These are phyloP conservation scores for Tyto alba DNA, from an alignment of 2,113 vertebrate species.

Conservation along the genomic window DNA sequence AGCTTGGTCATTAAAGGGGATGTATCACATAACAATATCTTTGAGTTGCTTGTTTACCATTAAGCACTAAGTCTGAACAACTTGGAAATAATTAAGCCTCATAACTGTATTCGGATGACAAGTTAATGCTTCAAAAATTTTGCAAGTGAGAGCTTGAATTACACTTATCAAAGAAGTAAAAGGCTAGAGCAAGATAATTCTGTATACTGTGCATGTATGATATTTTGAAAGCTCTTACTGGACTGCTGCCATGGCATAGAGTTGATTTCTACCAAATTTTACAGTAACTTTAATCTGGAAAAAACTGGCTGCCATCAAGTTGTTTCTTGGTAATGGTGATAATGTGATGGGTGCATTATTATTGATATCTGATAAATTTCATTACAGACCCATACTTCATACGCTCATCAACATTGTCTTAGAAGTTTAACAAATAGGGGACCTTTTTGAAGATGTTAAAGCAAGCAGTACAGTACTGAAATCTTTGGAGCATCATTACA, in stretches of 20 bases:
- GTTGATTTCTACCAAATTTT: not conserved
- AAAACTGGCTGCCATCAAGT: not conserved
- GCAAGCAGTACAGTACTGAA: not conserved
- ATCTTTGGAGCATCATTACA: not conserved
- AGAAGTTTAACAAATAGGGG: not conserved
- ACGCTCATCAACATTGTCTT: not conserved
- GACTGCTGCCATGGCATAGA: not conserved
- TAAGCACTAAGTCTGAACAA: not conserved
- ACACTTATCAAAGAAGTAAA: not conserved
- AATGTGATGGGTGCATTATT: not conserved
- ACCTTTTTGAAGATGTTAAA: not conserved
- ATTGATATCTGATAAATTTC: not conserved
- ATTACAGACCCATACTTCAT: rapidly evolving
- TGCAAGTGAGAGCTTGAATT: not conserved
- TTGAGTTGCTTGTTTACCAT: not conserved
- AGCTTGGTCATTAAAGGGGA: not conserved
- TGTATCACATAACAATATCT: not conserved
- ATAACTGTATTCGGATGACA: not conserved
- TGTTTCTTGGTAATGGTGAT: not conserved
- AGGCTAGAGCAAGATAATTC: not conserved
- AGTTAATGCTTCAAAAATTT: not conserved
- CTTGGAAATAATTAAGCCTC: not conserved
- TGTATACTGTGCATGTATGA: too few relatives aligned
- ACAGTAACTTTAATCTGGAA: not conserved
- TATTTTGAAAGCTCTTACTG: not conserved